These are phyloP conservation scores for Drosophila dives DNA, from an alignment of 2,888 invertebrate genomes.

Conservation along the genomic window DNA sequence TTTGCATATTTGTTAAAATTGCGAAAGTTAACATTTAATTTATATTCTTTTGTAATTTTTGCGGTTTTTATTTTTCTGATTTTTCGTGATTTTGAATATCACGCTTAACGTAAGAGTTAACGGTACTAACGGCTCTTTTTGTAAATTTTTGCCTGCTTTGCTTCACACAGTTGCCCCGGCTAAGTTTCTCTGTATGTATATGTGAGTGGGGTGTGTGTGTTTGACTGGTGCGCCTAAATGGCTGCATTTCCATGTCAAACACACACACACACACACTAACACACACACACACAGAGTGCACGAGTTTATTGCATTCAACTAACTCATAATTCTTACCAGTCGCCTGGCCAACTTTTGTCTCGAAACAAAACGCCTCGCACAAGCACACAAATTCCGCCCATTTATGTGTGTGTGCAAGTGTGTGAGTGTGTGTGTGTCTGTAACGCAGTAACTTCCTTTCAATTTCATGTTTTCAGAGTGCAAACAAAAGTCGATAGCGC, in stretches of 20 bases:
- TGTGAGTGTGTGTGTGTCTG: constrained; percentile 24
- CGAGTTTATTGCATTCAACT: constrained; percentile 68
- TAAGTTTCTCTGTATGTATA: constrained; percentile 15
- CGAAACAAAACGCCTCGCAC: constrained; percentile 55
- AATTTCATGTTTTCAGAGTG: constrained; percentile 65
- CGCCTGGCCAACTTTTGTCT: constrained; percentile 59
- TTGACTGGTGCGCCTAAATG: constrained; percentile 56
- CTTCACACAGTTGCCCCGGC: constrained; percentile 14
- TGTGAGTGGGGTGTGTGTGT: constrained; percentile 6
- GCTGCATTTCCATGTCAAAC: constrained; percentile 59
- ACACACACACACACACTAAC: constrained; percentile 24
- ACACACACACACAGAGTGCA: constrained; percentile 16
- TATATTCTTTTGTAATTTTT: background rate
- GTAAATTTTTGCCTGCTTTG: background rate
- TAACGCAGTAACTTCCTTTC: constrained; percentile 65
- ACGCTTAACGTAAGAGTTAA: background rate
- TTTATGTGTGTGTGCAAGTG: constrained; percentile 7
- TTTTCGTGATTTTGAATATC: constrained; percentile 6
- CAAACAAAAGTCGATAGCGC: constrained; percentile 68
- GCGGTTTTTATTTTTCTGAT: background rate
- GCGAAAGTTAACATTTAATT: background rate
- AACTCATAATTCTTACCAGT: constrained; percentile 65
- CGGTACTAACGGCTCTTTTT: constrained; percentile 4
- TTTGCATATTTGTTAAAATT: background rate
- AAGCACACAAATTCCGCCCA: constrained; percentile 24